phyloP scores from a whole-genome alignment of 1,140 invertebrate genomes.

The Ganaspis sp. region DNA sequence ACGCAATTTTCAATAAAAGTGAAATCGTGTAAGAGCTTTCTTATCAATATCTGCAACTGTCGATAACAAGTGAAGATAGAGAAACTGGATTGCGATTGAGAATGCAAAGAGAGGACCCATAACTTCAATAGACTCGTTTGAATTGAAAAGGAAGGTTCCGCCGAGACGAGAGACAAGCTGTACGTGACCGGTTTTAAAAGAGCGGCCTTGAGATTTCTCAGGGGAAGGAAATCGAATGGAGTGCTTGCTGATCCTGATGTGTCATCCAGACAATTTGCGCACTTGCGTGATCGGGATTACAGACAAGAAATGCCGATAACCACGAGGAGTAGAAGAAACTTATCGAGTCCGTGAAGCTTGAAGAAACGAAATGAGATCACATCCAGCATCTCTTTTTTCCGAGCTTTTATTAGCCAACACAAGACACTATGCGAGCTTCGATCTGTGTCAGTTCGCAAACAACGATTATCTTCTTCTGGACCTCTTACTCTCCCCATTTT shows the following conservation, averaged over 20 bases:
- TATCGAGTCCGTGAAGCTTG: slow-evolving; percentile 26
- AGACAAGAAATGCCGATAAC: slow-evolving; percentile 24
- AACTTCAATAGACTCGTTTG: slow-evolving; percentile 20
- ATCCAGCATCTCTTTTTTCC: not conserved
- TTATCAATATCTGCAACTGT: no score
- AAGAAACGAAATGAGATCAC: slow-evolving; percentile 32
- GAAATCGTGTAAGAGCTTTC: no score
- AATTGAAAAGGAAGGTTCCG: slow-evolving; percentile 8
- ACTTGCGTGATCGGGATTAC: slow-evolving; percentile 25
- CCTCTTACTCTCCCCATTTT: not conserved
- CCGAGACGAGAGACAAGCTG: not conserved
- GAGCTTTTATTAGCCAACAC: slow-evolving; percentile 24
- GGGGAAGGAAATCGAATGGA: slow-evolving; percentile 22
- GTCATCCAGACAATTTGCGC: slow-evolving; percentile 27
- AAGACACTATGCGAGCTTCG: slow-evolving; percentile 35
- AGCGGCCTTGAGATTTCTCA: slow-evolving; percentile 28
- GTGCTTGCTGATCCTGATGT: not conserved
- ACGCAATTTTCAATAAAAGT: no score
- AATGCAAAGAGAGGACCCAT: not conserved
- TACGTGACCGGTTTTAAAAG: slow-evolving; percentile 21
- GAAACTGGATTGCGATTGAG: not conserved
- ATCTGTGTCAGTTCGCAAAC: slow-evolving; percentile 44
- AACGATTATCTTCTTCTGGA: not conserved
- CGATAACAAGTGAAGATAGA: not conserved
- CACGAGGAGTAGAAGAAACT: slow-evolving; percentile 23